A percentile compares a stretch with the other conserved stretches of the same genome.
Evolutionary conservation across 1,140 invertebrate genomes (phyloP).

Genomic region (Anagrus nilaparvatae): DNA sequence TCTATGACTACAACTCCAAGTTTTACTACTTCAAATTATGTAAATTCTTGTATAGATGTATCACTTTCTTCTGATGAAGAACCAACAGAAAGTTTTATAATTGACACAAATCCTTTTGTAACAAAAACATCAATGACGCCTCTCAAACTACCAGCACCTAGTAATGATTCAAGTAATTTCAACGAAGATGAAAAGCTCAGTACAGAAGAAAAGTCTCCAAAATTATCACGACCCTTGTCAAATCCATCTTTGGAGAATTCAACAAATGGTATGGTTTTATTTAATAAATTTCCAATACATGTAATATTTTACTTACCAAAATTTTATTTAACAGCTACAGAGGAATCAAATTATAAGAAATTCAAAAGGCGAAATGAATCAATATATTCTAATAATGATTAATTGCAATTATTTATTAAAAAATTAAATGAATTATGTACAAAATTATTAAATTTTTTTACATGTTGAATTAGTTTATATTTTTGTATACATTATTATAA

Average conservation of each 20-base stretch:
- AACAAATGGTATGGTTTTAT: background rate
- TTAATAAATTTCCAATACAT: too few relatives aligned
- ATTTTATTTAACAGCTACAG: constrained; percentile 8
- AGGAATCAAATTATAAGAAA: constrained; percentile 29
- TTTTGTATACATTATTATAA: too few relatives aligned
- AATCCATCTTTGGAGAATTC: constrained; percentile 6
- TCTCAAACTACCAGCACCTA: constrained; percentile 19
- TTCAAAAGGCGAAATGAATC: constrained; percentile 36
- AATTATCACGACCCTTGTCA: constrained; percentile 7
- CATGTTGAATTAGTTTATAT: too few relatives aligned
- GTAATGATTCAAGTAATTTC: constrained; percentile 5
- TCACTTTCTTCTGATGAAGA: constrained; percentile 14
- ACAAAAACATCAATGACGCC: constrained; percentile 12
- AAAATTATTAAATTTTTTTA: too few relatives aligned
- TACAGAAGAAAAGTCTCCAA: background rate
- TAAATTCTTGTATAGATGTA: constrained; percentile 3
- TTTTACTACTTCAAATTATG: constrained; percentile 15
- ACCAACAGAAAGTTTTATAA: constrained; percentile 1
- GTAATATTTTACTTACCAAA: too few relatives aligned
- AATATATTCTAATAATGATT: constrained; percentile 26
- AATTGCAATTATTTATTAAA: too few relatives aligned
- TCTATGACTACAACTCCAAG: constrained; percentile 18
- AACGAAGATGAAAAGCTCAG: constrained; percentile 6
- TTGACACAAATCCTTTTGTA: background rate
- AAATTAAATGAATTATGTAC: too few relatives aligned